A percentile compares a stretch with the other conserved stretches of the same genome.
phyloP scores from a whole-genome alignment of 1,140 invertebrate genomes.

The Drosophila aff. region DNA sequence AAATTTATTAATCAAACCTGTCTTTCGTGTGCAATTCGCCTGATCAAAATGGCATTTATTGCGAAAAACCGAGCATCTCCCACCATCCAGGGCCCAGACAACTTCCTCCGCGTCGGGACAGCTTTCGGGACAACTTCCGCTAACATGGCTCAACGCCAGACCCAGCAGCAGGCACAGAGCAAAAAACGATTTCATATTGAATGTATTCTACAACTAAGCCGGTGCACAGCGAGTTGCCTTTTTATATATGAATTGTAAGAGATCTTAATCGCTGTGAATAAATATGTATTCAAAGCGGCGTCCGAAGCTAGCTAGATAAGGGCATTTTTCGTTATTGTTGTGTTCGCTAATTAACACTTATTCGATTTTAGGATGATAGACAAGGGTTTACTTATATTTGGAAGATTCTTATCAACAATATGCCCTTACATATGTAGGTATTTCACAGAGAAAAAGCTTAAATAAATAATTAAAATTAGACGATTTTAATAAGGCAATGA shows the following conservation, averaged over 20 bases:
- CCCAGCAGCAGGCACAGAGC: constrained; percentile 21
- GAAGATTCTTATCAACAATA: neutral
- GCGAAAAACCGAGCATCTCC: constrained; percentile 51
- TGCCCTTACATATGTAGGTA: neutral
- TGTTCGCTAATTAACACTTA: constrained; percentile 7
- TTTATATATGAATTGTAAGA: constrained; percentile 19
- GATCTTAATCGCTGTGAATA: neutral
- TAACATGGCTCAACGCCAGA: constrained; percentile 47
- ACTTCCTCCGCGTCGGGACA: constrained; percentile 66
- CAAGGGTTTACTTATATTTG: neutral
- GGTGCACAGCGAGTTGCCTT: neutral
- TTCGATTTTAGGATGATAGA: neutral
- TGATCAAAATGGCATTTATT: constrained; percentile 63
- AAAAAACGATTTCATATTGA: constrained; percentile 50
- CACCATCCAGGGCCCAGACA: constrained; percentile 54
- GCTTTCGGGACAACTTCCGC: constrained; percentile 30
- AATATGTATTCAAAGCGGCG: neutral
- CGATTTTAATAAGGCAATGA: too few species aligned
- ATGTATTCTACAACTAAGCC: constrained; percentile 17
- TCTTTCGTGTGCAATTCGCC: constrained; percentile 45
- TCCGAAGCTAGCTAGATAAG: neutral
- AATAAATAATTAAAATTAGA: too few species aligned
- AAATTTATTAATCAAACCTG: constrained; percentile 5
- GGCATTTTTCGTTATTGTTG: constrained; percentile 5
- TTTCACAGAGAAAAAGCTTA: neutral